A percentile compares a stretch with the other conserved stretches of the same genome.
phyloP scores from a whole-genome alignment of 1,140 invertebrate species.

The Neodiprion virginianus region DNA sequence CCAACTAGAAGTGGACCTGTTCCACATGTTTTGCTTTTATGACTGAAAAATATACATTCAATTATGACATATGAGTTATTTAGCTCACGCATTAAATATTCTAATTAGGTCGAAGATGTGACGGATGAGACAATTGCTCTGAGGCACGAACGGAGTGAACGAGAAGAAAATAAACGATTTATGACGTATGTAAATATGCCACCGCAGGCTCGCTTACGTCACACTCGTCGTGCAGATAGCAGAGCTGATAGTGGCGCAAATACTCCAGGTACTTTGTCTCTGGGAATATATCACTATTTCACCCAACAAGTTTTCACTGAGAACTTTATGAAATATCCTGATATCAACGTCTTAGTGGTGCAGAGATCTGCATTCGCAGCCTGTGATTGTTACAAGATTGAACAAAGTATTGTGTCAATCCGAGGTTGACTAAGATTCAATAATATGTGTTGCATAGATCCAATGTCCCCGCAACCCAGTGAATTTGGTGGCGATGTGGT shows the following conservation, averaged over 20 bases:
- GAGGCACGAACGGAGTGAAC: constrained; percentile 79
- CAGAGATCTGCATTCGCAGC: too few species aligned
- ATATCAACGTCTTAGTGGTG: constrained; percentile 13
- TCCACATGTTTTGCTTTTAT: too few species aligned
- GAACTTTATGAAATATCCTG: constrained; percentile 17
- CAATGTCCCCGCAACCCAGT: constrained; percentile 64
- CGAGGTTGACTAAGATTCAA: too few species aligned
- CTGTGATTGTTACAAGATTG: too few species aligned
- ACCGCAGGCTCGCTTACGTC: constrained; percentile 65
- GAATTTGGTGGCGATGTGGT: constrained; percentile 58
- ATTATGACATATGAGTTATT: too few species aligned
- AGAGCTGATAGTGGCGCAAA: constrained; percentile 76
- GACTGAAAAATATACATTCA: too few species aligned
- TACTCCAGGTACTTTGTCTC: constrained; percentile 69
- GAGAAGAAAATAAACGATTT: constrained; percentile 80
- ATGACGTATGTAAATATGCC: constrained; percentile 73
- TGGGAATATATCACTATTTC: constrained; percentile 39
- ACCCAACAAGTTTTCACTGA: constrained; percentile 17
- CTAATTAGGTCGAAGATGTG: constrained; percentile 74
- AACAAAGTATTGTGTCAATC: too few species aligned
- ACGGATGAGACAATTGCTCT: constrained; percentile 73
- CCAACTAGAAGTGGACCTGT: too few species aligned
- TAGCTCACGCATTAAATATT: background rate
- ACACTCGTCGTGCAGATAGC: constrained; percentile 70
- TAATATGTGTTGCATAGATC: constrained; percentile 50